A percentile compares a stretch with the other conserved stretches of the same genome.
phyloP scores from a whole-genome alignment of 2,888 invertebrate genomes.

The Scrobipalpa costella region DNA sequence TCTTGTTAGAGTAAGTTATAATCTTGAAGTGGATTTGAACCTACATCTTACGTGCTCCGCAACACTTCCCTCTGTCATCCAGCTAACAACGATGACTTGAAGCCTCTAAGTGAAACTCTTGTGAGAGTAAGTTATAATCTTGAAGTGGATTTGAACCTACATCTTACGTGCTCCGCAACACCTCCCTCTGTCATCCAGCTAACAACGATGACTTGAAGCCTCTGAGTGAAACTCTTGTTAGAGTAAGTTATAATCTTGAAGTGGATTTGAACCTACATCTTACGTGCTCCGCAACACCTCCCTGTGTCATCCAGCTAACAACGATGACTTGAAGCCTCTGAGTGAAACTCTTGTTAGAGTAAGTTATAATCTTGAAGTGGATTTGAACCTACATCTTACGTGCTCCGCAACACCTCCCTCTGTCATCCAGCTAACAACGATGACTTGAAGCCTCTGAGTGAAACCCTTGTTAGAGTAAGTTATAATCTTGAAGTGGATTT shows the following conservation, averaged over 20 bases:
- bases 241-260: too few relatives aligned
- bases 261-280: too few relatives aligned
- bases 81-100: conserved; percentile 82
- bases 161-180: conserved; percentile 74
- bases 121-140: conserved; percentile 86
- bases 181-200: conserved; percentile 91
- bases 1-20: too few relatives aligned
- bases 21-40: too few relatives aligned
- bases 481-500: too few relatives aligned
- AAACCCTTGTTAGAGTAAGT: too few relatives aligned
- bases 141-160: too few relatives aligned
- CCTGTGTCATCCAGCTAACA: conserved; percentile 91
- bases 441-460: too few relatives aligned
- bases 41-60: conserved; percentile 57
- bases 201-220: conserved; percentile 82
- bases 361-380: too few relatives aligned
- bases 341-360: conserved; percentile 87
- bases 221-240: conserved; percentile 88
- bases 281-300: conserved; percentile 79
- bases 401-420: too few relatives aligned
- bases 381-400: too few relatives aligned
- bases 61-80: conserved; percentile 91
- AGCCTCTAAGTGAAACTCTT: conserved; percentile 88
- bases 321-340: conserved; percentile 83
- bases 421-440: too few relatives aligned